phyloP scores from a whole-genome alignment of 2,797 vertebrate genomes.

The Acrossocheilus fasciatus region DNA sequence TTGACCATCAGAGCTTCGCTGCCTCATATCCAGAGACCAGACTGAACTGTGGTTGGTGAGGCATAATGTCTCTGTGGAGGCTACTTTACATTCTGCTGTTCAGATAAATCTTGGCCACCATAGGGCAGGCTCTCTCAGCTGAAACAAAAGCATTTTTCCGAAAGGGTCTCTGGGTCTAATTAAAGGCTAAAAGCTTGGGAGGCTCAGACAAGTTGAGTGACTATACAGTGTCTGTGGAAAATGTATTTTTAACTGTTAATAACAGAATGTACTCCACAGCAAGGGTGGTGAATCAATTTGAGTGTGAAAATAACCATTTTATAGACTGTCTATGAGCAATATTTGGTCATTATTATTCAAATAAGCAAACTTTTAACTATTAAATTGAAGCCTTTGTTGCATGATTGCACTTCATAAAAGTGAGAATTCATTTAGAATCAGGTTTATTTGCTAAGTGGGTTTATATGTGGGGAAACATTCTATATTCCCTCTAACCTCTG shows the following conservation, averaged over 20 bases:
- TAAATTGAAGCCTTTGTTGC: slow-evolving; percentile 3
- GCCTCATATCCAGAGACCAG: slow-evolving; percentile 6
- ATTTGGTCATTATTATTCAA: slow-evolving; percentile 4
- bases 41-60: slow-evolving; percentile 7
- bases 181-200: slow-evolving; percentile 27
- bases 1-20: background rate
- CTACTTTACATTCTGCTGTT: slow-evolving; percentile 35
- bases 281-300: slow-evolving; percentile 17
- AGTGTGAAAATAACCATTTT: slow-evolving; percentile 22
- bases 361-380: slow-evolving; percentile 8
- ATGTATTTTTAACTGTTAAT: slow-evolving; percentile 2
- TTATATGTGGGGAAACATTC: background rate
- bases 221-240: background rate
- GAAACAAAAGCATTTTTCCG: slow-evolving; percentile 14
- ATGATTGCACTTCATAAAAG: background rate
- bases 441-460: background rate
- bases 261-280: background rate
- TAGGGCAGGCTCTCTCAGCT: slow-evolving; percentile 27
- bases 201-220: slow-evolving; percentile 13
- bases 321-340: background rate
- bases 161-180: slow-evolving; percentile 33
- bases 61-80: slow-evolving; percentile 18
- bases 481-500: slow-evolving; percentile 1
- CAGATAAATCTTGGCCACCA: slow-evolving; percentile 26
- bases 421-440: background rate